Evolutionary conservation across 37 sponge, comb jelly and placozoan species (phyloP), one percentile per base, ranked within the genome.

Genomic region (Theonella swinhoei): DNA sequence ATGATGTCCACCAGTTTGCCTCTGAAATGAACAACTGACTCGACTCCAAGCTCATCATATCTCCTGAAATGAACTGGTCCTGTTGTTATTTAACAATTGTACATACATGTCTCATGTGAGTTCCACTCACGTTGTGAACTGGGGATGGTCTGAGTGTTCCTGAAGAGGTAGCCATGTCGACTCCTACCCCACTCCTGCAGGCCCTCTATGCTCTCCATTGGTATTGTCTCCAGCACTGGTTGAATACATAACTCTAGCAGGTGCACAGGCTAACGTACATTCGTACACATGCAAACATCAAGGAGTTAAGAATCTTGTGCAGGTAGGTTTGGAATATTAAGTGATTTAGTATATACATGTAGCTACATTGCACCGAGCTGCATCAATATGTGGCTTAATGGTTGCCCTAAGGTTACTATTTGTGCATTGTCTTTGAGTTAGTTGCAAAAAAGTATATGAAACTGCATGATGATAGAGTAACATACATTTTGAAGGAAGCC

Each of bases 1-100:
- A 85, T 40, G 4, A 76, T 22, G 8, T 54, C 9, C 26, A 85
- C 28, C 2, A 85, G 70, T 64, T 69, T 85, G 5, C 72, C 85
- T 43, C 85, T 39, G 61, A 85, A 85, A 31, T 85, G 85, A 11
- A 76, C 28, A 4, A 85, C n/a, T 24, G 85, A 77, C 9, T 77
- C 71, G 3, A 8, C 25, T 11, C 24, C 33, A 3, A 85, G 70
- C 5, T 85, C 62, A 39, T 43, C 2, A 34, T 78, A 85, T 22
- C 40, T 61, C 4, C 1, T 8, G 37, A 81, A 81, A 4, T 60
- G 37, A 11, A 81, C 82, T 20, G 42, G 28, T 36, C 40, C 82
- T 81, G 36, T n/a, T 24, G 32, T 8, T 23, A 39, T 3, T 41
- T 2, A 39, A 14, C 37, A 35, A 26, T 8, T 26, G 37, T 34